Conservation (phyloP, 1,140 invertebrate species). For the Drosophila rhopaloa region DNA sequence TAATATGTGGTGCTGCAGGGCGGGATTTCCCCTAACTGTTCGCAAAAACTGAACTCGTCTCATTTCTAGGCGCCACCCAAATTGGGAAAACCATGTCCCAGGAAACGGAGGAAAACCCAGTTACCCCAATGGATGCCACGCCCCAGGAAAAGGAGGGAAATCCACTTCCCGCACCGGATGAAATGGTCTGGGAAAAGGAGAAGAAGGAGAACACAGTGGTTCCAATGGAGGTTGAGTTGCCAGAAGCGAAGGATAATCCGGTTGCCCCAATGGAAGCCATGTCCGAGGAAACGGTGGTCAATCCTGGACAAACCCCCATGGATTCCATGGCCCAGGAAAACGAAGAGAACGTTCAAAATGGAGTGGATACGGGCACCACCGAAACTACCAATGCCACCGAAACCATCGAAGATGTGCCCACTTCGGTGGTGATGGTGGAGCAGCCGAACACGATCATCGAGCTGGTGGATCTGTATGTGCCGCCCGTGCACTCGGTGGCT, state of each 20-base stretch:
- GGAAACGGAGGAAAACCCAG: neutral
- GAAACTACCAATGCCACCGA: no score
- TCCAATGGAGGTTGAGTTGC: no score
- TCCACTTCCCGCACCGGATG: neutral
- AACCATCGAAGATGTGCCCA: no score
- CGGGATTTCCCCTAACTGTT: neutral
- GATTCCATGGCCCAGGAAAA: no score
- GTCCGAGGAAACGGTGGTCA: no score
- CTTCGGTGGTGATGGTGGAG: neutral
- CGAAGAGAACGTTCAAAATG: no score
- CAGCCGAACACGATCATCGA: slow-evolving; percentile 26
- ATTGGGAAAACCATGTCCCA: slow-evolving; percentile 1
- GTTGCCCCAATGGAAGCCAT: no score
- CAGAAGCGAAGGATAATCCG: no score
- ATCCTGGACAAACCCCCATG: no score
- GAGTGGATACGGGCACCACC: no score
- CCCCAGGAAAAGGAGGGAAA: neutral
- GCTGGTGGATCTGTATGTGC: slow-evolving; percentile 33
- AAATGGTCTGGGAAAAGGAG: neutral
- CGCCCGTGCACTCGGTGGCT: neutral
- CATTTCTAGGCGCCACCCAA: neutral
- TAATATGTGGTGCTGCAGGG: slow-evolving; percentile 23
- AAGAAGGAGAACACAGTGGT: no score
- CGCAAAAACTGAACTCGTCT: neutral
- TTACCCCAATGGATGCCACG: neutral